Percentiles rank a stretch among this genome's conserved stretches.
Conservation (phyloP, 2,888 invertebrate genomes). For the Tyria jacobaeae region DNA sequence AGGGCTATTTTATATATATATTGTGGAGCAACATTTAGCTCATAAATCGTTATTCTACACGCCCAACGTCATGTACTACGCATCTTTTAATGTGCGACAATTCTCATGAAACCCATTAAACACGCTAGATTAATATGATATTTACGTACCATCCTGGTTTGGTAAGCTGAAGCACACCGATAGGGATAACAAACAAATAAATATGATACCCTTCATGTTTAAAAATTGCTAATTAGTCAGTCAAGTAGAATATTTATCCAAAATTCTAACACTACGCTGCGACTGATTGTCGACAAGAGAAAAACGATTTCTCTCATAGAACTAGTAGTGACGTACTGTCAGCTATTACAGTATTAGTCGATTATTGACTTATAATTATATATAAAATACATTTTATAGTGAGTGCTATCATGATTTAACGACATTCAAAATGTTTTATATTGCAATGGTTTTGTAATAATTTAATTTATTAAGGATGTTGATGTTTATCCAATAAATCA, state of each 20-base stretch:
- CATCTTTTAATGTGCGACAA: slow-evolving; percentile 58
- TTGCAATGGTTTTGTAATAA: no score
- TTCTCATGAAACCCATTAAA: slow-evolving; percentile 57
- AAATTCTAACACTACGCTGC: slow-evolving; percentile 48
- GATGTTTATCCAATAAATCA: no score
- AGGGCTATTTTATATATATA: not conserved
- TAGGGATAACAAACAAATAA: slow-evolving; percentile 73
- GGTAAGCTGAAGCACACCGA: slow-evolving; percentile 66
- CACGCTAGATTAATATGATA: slow-evolving; percentile 33
- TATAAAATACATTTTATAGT: no score
- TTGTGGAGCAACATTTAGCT: not conserved
- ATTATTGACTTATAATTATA: slow-evolving; percentile 13
- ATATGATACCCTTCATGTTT: slow-evolving; percentile 73
- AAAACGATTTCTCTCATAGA: slow-evolving; percentile 42
- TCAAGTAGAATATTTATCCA: slow-evolving; percentile 38
- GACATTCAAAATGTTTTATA: no score
- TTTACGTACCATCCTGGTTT: slow-evolving; percentile 58
- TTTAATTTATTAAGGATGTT: no score
- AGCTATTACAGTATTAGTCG: slow-evolving; percentile 33
- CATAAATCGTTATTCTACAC: not conserved
- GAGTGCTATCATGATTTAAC: no score
- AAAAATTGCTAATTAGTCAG: slow-evolving; percentile 41
- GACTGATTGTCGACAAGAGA: slow-evolving; percentile 47
- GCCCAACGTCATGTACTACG: slow-evolving; percentile 51
- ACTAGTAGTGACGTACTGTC: slow-evolving; percentile 35